Evolutionary conservation across 1,140 invertebrate species (phyloP).

Genomic region (Sycophaga agraensis): DNA sequence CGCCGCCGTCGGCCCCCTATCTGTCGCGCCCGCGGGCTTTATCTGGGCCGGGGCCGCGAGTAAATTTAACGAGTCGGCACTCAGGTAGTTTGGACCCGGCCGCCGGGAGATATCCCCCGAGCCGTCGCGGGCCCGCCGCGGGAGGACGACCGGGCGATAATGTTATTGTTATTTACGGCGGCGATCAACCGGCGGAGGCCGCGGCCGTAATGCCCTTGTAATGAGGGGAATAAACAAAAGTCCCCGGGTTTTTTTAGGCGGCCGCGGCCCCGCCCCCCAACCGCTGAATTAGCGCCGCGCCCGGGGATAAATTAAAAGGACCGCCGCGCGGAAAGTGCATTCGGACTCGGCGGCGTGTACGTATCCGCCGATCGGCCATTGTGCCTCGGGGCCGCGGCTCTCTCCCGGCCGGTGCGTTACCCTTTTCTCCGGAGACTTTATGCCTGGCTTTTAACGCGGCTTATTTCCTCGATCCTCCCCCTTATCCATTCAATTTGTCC

Average conservation of each 20-base stretch:
- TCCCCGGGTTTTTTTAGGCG: constrained; percentile 5
- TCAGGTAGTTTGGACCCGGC: constrained; percentile 27
- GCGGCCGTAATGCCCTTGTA: constrained; percentile 14
- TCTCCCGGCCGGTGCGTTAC: too few species aligned
- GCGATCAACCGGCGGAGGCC: constrained; percentile 14
- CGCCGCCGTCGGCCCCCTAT: constrained; percentile 6
- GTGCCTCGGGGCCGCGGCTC: too few species aligned
- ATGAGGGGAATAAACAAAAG: constrained; percentile 26
- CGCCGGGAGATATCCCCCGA: neutral
- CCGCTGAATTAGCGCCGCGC: constrained; percentile 11
- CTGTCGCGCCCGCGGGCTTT: neutral
- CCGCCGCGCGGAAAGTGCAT: neutral
- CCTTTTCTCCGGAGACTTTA: too few species aligned
- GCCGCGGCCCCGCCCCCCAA: too few species aligned
- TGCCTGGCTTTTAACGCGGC: too few species aligned
- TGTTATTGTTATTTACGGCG: constrained; percentile 25
- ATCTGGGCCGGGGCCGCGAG: constrained; percentile 1
- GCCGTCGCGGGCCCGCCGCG: neutral
- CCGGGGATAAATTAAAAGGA: constrained; percentile 9
- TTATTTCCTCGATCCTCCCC: too few species aligned
- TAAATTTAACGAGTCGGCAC: constrained; percentile 26
- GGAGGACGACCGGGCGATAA: constrained; percentile 16
- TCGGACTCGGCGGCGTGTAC: too few species aligned
- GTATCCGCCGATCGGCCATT: too few species aligned
- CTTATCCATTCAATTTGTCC: too few species aligned